Base-by-base conservation (phyloP, 2,797 vertebrate genomes). In the Brotula barbata region DNA sequence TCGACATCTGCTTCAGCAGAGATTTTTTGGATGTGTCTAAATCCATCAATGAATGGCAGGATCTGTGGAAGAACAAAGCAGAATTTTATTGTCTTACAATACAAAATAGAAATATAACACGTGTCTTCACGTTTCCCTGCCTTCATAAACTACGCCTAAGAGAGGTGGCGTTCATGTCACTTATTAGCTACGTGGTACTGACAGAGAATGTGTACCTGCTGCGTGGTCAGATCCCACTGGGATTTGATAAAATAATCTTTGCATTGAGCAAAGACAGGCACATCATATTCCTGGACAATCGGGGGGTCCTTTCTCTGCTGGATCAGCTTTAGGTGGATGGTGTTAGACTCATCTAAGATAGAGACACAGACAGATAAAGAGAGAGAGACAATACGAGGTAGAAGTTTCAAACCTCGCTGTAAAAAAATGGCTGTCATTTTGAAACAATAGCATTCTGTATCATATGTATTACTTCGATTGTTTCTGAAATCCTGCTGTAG, bases 161-260 rank as follows among this genome's bases (percentile, higher is more conserved):
- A 55, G 15, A 33, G 6, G 25, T 28, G 1, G 5, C 0, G 2
- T 51, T 25, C 7, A 17, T 28, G 40, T 64, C 17, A 17, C 33
- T 44, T 43, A 62, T 43, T 19, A 31, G 19, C 9, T 31, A 60
- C 34, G 53, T 5, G 16, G 8, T 16, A 23, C 43, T 21, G 52
- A 50, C 7, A 21, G 8, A 7, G 15, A 28, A 20, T 9, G 49
- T 19, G 28, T 48, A 96, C 97, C 94, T 99, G 97, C 68, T 99
- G 97, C 0, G 97, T 99, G 54, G 97, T 99, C 75, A 99, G 94
- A 82, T 99, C 97, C 97, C 97, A 99, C 68, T 99, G 97, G 28
- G 94, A 94, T 83, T 94, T 96, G 78, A 93, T 92, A 53, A 96
- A 98, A 56, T 96, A 91, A 0, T 98, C 97, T 86, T 98, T 98